These are phyloP conservation scores for Myopa tessellatipennis DNA, from an alignment of 2,888 invertebrate genomes.

Conservation along the genomic window DNA sequence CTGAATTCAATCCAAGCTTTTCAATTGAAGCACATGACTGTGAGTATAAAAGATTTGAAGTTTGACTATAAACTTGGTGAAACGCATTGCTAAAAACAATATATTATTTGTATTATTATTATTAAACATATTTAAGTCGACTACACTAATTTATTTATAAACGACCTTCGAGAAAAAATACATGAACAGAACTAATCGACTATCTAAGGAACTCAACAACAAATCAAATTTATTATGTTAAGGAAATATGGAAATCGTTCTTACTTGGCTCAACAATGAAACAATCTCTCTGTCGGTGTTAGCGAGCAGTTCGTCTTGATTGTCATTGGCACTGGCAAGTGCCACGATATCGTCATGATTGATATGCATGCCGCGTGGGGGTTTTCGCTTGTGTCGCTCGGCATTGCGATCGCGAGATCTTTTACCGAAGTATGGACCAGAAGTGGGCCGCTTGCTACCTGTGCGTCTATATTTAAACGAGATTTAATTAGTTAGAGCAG, in stretches of 20 bases:
- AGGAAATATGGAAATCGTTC: constrained; percentile 63
- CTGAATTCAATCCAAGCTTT: too few relatives aligned
- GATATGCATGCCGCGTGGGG: constrained; percentile 97
- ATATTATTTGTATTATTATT: too few relatives aligned
- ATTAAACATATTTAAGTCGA: too few relatives aligned
- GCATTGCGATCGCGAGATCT: constrained; percentile 65
- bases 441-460: constrained; percentile 82
- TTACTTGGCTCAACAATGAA: constrained; percentile 95
- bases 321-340: constrained; percentile 74
- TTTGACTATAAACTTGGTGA: too few relatives aligned
- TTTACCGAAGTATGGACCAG: constrained; percentile 72
- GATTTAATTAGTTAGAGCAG: constrained; percentile 29
- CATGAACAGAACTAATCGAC: constrained; percentile 4
- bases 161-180: not conserved
- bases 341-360: constrained; percentile 96
- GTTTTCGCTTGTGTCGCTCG: constrained; percentile 80
- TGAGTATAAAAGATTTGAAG: too few relatives aligned
- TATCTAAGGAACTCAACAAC: constrained; percentile 1
- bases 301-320: constrained; percentile 82
- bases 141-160: too few relatives aligned
- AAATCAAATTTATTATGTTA: constrained; percentile 32
- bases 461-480: constrained; percentile 74
- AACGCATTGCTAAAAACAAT: too few relatives aligned
- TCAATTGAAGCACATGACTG: too few relatives aligned
- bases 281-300: constrained; percentile 94